A percentile compares a stretch with the other conserved stretches of the same genome.
These are phyloP conservation scores for Lagocephalus sceleratus DNA, from an alignment of 2,797 vertebrate genomes.

Conservation along the genomic window DNA sequence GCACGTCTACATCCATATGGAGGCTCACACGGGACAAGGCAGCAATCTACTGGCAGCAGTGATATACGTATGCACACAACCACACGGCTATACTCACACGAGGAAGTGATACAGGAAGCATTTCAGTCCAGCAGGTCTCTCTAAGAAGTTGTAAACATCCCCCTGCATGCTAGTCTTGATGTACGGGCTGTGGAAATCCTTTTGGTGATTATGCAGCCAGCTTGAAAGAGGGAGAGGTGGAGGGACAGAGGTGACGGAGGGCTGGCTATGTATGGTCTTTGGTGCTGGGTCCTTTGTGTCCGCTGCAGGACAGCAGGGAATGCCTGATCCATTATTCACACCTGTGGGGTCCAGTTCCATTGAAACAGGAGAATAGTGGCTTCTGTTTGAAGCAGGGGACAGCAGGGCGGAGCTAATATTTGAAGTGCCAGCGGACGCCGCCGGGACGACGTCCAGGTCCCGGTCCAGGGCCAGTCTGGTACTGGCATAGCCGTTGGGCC, in stretches of 20 bases:
- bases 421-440: constrained; percentile 16
- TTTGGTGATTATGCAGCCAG: constrained; percentile 61
- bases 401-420: constrained; percentile 36
- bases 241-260: constrained; percentile 45
- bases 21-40: background rate
- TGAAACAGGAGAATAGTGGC: constrained; percentile 79
- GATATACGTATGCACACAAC: constrained; percentile 3
- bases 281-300: constrained; percentile 65
- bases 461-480: constrained; percentile 47
- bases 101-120: constrained; percentile 91
- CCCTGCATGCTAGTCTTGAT: constrained; percentile 87
- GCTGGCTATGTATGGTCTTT: constrained; percentile 53
- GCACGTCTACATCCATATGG: background rate
- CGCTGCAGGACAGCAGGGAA: constrained; percentile 50
- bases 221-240: constrained; percentile 61
- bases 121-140: constrained; percentile 86
- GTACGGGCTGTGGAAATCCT: constrained; percentile 77
- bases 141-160: constrained; percentile 91
- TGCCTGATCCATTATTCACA: constrained; percentile 78
- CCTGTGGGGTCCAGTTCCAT: constrained; percentile 68
- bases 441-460: constrained; percentile 43
- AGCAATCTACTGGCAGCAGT: background rate
- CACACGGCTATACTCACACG: constrained; percentile 85
- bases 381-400: constrained; percentile 41
- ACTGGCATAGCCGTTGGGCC: constrained; percentile 65